Evolutionary conservation across 2,797 vertebrate genomes (phyloP), one percentile per base, ranked within the genome.

Genomic region (Rhabdomys pumilio): DNA sequence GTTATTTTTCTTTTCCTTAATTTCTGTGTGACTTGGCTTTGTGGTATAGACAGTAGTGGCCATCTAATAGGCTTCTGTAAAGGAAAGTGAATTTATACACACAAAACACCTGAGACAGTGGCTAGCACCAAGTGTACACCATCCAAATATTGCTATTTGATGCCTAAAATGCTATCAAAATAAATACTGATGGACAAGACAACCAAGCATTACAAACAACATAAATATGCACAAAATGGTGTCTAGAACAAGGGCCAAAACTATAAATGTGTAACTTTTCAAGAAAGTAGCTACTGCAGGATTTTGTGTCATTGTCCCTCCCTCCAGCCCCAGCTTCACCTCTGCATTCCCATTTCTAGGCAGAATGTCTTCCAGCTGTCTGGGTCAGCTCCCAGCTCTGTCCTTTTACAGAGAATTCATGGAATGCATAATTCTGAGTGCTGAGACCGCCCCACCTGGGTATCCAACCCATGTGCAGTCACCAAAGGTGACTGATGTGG

Each of bases 181-280:
- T 63, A 73, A 44, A 92, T 31, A 90, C 0, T n/a, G 50, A 89
- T 83, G 1, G 53, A 69, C 44, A 94, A 82, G 92, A 95, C 50
- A 86, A 59, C 12, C 86, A 96, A 92, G 24, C 41, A 76, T 59
- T 92, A 29, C 15, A 84, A 59, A 84, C 17, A 80, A 83, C 47
- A 79, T 38, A 80, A 80, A 91, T 53, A 57, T 75, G 17, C 31
- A 93, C 79, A 85, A 96, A 95, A 91, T 26, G 17, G 67, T 61
- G 3, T 53, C 90, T 47, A 72, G 41, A 87, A 55, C 29, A 89
- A 91, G 47, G 41, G 86, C 84, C 76, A 41, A 81, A 81, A 85
- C 65, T 72, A 75, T 38, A 10, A 41, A 63, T 47, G 44, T 84
- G 8, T 61, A 61, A 93, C 55, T 80, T 31, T 44, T 85, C 31